A percentile compares a stretch with the other conserved stretches of the same genome.
Conservation (phyloP, 2,797 vertebrate species). For the Phrynocephalus vlangalii region DNA sequence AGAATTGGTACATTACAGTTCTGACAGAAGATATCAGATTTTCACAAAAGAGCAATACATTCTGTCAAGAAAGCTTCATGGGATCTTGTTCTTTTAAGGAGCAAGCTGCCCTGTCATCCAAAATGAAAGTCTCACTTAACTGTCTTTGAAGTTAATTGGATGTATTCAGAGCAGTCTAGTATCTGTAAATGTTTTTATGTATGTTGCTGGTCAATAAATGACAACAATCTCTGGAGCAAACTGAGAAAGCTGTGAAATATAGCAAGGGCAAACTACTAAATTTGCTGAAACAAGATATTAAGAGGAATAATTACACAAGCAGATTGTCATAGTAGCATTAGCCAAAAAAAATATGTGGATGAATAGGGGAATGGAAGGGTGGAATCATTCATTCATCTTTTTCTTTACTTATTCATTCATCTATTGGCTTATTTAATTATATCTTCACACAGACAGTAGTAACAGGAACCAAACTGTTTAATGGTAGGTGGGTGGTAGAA, state of each 20-base stretch:
- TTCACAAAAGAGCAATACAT: constrained; percentile 8
- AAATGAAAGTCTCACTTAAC: background rate
- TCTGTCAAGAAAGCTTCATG: constrained; percentile 2
- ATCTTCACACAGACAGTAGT: too few relatives aligned
- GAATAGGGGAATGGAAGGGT: too few relatives aligned
- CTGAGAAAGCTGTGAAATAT: background rate
- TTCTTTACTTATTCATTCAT: too few relatives aligned
- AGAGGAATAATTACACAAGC: too few relatives aligned
- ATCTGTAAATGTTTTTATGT: rapidly evolving
- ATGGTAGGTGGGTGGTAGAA: background rate
- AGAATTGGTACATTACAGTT: too few relatives aligned
- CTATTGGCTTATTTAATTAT: too few relatives aligned
- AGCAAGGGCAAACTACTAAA: rapidly evolving
- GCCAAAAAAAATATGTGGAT: too few relatives aligned
- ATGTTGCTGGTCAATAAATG: background rate
- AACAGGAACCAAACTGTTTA: too few relatives aligned
- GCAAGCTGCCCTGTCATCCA: background rate
- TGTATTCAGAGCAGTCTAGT: background rate
- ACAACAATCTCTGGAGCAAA: background rate
- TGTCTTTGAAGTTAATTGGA: background rate
- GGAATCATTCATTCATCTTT: too few relatives aligned
- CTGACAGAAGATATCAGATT: background rate
- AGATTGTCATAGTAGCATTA: too few relatives aligned
- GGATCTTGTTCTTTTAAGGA: constrained; percentile 4
- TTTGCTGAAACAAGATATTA: background rate